Evolutionary conservation across 2,888 invertebrate species (phyloP).

Genomic region (Pogonocherus hispidulus): DNA sequence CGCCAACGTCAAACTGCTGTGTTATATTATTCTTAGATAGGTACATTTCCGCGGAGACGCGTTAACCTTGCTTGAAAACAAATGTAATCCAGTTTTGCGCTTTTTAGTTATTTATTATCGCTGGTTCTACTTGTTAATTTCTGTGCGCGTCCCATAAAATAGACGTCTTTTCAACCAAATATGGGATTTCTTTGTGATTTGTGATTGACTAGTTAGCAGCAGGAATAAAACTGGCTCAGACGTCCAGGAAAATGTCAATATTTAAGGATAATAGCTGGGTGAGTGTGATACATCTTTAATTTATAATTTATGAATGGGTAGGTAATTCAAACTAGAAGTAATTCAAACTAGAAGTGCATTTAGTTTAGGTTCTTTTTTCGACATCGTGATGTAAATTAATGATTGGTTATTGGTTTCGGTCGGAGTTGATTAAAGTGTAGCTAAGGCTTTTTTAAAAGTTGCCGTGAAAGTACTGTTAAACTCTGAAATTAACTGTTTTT

Average conservation of each 20-base stretch:
- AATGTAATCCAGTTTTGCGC: slow-evolving; percentile 23
- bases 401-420: not conserved
- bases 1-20: slow-evolving; percentile 17
- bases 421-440: not conserved
- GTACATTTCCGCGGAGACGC: slow-evolving; percentile 8
- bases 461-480: not conserved
- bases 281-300: slow-evolving; percentile 53
- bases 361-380: not conserved
- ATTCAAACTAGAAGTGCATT: no score
- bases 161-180: not conserved
- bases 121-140: no score
- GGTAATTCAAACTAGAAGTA: no score
- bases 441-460: not conserved
- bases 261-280: slow-evolving; percentile 76
- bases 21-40: slow-evolving; percentile 1
- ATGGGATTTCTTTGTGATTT: slow-evolving; percentile 14
- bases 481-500: not conserved
- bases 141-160: not conserved
- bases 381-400: not conserved
- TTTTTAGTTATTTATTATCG: slow-evolving; percentile 20
- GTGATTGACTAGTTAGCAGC: no score
- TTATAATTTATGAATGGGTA: not conserved
- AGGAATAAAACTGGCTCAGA: slow-evolving; percentile 9
- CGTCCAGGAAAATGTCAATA: slow-evolving; percentile 69
- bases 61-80: slow-evolving; percentile 23